Evolutionary conservation across 2,888 invertebrate genomes (phyloP).

Genomic region (Clistopyga incitator): DNA sequence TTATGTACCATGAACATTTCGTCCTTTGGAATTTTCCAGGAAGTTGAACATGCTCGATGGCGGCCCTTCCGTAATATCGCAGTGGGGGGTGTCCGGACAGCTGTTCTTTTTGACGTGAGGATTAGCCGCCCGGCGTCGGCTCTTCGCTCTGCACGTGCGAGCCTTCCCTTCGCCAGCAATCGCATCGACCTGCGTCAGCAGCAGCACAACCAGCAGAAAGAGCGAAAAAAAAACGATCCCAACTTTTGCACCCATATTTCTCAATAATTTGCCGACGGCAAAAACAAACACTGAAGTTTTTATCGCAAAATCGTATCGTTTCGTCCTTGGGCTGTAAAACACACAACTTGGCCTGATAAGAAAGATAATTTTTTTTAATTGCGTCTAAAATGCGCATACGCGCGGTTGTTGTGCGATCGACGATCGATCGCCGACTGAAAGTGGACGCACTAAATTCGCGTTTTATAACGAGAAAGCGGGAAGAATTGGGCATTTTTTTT

Average conservation of each 20-base stretch:
- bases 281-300: not conserved
- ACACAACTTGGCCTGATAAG: no score
- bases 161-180: not conserved
- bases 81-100: slow-evolving; percentile 10
- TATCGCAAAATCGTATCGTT: not conserved
- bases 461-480: slow-evolving; percentile 69
- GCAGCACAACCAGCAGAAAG: slow-evolving; percentile 5
- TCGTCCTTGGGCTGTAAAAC: not conserved
- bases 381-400: not conserved
- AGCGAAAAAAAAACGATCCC: slow-evolving; percentile 11
- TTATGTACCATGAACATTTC: slow-evolving; percentile 38
- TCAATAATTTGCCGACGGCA: not conserved
- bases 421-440: slow-evolving; percentile 50
- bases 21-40: slow-evolving; percentile 9
- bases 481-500: slow-evolving; percentile 31
- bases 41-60: slow-evolving; percentile 37
- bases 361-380: not conserved
- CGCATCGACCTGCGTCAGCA: not conserved
- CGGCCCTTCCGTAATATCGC: not conserved
- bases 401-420: slow-evolving; percentile 2
- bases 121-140: not conserved
- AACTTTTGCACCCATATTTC: slow-evolving; percentile 34
- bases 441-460: slow-evolving; percentile 55
- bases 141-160: slow-evolving; percentile 8
- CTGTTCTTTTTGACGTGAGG: not conserved